Evolutionary conservation across 1,140 invertebrate species (phyloP), one percentile per base, ranked within the genome.

Genomic region (Euura lappo): DNA sequence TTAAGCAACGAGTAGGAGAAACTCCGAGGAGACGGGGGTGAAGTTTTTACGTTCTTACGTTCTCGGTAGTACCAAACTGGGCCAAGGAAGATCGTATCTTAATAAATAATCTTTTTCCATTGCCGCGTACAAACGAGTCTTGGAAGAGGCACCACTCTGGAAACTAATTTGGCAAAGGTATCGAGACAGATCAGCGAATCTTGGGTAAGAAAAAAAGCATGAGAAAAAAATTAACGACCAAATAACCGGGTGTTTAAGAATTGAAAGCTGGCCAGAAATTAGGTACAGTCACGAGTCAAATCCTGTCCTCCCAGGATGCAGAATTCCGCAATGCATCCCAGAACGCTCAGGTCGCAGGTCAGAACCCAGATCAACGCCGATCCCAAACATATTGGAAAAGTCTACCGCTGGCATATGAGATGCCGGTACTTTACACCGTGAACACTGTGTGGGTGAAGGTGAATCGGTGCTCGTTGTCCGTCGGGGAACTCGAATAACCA

Each of bases 131-230:
- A 28, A 28, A 28, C 28, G 28, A 28, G 28, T 28, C 28, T 28
- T 28, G 28, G 28, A 28, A 28, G 28, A 28, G 28, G 51, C 51
- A n/a, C 28, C 28, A 28, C 28, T 28, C 28, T 28, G 51, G 6
- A 60, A 60, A 60, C 51, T 60, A 60, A 60, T 60, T 60, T 60
- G 51, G 51, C 51, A 60, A 60, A 60, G 51, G 51, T 60, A 60
- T 60, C 51, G 51, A 60, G 51, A 60, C 8, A 6, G 51, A 60
- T 60, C 13, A 3, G 3, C 10, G 51, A 28, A n/a, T 60, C 51
- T 8, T n/a, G 8, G 3, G 51, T 60, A 5, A 4, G 13, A 8
- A 11, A 7, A 60, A 11, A 60, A 6, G 2, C 3, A 11, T 60
- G 13, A n/a, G 10, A 60, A 60, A 5, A 60, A 60, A 60, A 3